Evolutionary conservation across 1,140 invertebrate genomes (phyloP).

Genomic region (Rhynchophorus ferrugineus): DNA sequence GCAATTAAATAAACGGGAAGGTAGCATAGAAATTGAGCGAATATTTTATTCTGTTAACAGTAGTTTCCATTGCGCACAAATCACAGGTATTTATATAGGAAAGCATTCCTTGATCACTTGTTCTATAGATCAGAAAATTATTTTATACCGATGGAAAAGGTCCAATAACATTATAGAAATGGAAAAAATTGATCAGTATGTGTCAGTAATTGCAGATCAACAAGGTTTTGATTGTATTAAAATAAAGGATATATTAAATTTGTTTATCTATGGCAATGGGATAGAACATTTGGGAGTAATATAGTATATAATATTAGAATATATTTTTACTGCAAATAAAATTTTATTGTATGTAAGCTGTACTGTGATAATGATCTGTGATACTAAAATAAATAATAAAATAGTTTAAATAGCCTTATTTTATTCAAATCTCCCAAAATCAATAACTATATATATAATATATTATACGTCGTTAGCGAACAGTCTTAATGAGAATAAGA

Average conservation of each 20-base stretch:
- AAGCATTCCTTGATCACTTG: conserved; percentile 45
- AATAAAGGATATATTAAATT: conserved; percentile 16
- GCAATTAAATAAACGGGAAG: background rate
- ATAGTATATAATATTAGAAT: background rate
- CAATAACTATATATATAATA: too few species aligned
- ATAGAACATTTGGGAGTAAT: conserved; percentile 23
- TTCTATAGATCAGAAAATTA: conserved; percentile 55
- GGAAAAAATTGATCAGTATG: conserved; percentile 39
- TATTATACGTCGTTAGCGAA: too few species aligned
- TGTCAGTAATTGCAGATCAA: conserved; percentile 50
- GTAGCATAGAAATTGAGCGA: conserved; percentile 5
- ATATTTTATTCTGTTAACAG: conserved; percentile 12
- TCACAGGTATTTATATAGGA: conserved; percentile 51
- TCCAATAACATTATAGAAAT: conserved; percentile 32
- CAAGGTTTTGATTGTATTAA: conserved; percentile 47
- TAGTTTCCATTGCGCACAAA: conserved; percentile 54
- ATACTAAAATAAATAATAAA: too few species aligned
- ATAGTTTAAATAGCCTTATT: too few species aligned
- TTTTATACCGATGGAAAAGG: conserved; percentile 41
- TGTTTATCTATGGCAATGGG: conserved; percentile 30
- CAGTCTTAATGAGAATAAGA: too few species aligned
- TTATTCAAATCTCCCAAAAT: too few species aligned
- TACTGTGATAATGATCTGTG: too few species aligned
- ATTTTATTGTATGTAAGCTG: too few species aligned
- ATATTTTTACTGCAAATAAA: too few species aligned